These are phyloP conservation scores for Tetheella fluctuosa DNA, from an alignment of 2,888 invertebrate genomes.

Conservation along the genomic window DNA sequence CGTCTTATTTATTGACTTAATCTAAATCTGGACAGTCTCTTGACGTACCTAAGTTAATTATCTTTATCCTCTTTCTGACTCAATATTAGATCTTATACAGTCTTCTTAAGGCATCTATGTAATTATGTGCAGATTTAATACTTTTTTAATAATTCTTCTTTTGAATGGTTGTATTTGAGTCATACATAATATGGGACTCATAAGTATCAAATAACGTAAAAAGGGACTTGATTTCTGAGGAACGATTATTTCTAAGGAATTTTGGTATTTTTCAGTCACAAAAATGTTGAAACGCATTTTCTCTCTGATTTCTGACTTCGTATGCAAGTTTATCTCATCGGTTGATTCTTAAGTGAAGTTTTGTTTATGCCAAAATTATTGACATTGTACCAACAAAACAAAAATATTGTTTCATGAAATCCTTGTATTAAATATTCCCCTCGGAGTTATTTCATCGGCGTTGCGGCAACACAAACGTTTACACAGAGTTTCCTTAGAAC, in stretches of 20 bases:
- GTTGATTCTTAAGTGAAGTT: not conserved
- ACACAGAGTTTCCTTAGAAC: constrained; percentile 20
- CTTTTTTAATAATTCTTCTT: too few relatives aligned
- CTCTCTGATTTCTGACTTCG: not conserved
- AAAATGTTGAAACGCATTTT: too few relatives aligned
- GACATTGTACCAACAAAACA: not conserved
- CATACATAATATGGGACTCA: too few relatives aligned
- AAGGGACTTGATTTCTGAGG: too few relatives aligned
- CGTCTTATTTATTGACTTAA: constrained; percentile 18
- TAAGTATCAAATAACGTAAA: too few relatives aligned
- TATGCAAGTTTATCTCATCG: not conserved
- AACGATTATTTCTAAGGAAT: too few relatives aligned
- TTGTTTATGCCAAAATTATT: not conserved
- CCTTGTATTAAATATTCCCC: constrained; percentile 29
- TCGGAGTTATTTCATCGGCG: constrained; percentile 23
- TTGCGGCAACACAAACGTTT: constrained; percentile 28
- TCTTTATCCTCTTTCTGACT: not conserved
- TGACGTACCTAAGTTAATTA: constrained; percentile 10
- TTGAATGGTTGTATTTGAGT: too few relatives aligned
- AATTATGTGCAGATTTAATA: too few relatives aligned
- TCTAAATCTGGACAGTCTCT: constrained; percentile 8
- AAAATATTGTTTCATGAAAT: constrained; percentile 23
- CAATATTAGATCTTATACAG: too few relatives aligned
- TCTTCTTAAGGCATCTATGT: too few relatives aligned
- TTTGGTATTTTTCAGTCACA: too few relatives aligned